Conservation (phyloP, 2,888 invertebrate species). For the Dromius quadrimaculatus region DNA sequence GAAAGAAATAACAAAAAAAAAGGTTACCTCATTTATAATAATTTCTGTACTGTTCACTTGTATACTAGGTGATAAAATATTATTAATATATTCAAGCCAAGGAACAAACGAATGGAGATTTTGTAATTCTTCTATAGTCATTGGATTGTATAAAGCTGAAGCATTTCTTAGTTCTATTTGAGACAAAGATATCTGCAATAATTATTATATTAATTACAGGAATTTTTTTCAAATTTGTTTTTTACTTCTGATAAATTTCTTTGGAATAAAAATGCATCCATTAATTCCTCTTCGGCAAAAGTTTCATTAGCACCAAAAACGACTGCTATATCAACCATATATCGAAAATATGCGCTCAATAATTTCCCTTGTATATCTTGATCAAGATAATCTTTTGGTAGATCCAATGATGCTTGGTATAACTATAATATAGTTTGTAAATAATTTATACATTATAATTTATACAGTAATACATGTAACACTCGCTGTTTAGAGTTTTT, state of each 20-base stretch:
- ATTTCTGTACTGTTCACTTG: constrained; percentile 19
- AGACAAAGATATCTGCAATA: constrained; percentile 82
- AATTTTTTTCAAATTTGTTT: constrained; percentile 58
- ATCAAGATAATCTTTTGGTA: constrained; percentile 80
- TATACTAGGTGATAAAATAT: constrained; percentile 6
- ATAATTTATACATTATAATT: not conserved
- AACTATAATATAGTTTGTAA: not conserved
- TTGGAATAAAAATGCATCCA: constrained; percentile 83
- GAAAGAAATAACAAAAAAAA: not conserved
- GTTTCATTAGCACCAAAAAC: constrained; percentile 80
- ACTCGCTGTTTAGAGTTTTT: constrained; percentile 83
- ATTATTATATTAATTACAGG: not conserved
- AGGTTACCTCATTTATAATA: constrained; percentile 22
- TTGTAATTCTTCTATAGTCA: constrained; percentile 83
- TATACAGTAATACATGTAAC: constrained; percentile 74
- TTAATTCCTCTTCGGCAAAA: constrained; percentile 75
- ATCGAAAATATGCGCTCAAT: constrained; percentile 81
- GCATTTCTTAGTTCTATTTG: constrained; percentile 92
- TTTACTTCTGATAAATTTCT: constrained; percentile 84
- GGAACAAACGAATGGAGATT: constrained; percentile 80
- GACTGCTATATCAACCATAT: constrained; percentile 84
- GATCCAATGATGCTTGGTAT: not conserved
- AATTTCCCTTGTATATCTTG: constrained; percentile 79
- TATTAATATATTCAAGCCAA: constrained; percentile 87
- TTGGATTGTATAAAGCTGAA: constrained; percentile 89